These are phyloP conservation scores for Rhagonycha fulva DNA, from an alignment of 2,888 invertebrate species.

Conservation along the genomic window DNA sequence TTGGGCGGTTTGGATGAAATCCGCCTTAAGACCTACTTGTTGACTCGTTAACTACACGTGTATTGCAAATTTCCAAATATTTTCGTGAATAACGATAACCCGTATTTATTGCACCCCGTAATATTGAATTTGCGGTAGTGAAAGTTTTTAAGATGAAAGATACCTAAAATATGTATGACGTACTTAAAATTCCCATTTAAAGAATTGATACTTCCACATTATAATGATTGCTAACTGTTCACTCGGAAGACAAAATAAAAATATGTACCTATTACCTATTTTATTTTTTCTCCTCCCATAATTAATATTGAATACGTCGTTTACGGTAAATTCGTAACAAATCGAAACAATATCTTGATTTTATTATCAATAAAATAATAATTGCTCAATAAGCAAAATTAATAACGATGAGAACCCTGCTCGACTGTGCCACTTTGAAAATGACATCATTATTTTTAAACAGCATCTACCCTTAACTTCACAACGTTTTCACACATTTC, in stretches of 20 bases:
- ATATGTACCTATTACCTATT: neutral
- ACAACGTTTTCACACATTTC: too few species aligned
- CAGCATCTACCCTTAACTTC: too few species aligned
- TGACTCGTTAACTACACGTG: slow-evolving; percentile 9
- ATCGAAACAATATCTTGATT: too few species aligned
- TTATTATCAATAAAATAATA: too few species aligned
- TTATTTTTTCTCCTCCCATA: neutral
- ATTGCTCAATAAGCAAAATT: too few species aligned
- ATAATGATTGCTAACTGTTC: neutral
- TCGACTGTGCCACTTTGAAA: too few species aligned
- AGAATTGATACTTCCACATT: neutral
- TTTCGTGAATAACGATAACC: neutral
- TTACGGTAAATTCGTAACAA: neutral
- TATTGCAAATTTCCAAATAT: slow-evolving; percentile 1
- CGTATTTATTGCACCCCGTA: neutral
- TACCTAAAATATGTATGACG: neutral
- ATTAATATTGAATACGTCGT: neutral
- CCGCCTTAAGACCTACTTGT: slow-evolving; percentile 31
- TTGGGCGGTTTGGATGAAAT: slow-evolving; percentile 29
- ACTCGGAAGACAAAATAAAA: neutral
- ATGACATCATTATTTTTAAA: too few species aligned
- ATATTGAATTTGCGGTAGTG: neutral
- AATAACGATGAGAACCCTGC: too few species aligned
- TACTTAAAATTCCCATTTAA: neutral
- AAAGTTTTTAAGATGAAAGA: neutral